Evolutionary conservation across 2,113 vertebrate species (phyloP).

Genomic region (Poecilia latipinna): DNA sequence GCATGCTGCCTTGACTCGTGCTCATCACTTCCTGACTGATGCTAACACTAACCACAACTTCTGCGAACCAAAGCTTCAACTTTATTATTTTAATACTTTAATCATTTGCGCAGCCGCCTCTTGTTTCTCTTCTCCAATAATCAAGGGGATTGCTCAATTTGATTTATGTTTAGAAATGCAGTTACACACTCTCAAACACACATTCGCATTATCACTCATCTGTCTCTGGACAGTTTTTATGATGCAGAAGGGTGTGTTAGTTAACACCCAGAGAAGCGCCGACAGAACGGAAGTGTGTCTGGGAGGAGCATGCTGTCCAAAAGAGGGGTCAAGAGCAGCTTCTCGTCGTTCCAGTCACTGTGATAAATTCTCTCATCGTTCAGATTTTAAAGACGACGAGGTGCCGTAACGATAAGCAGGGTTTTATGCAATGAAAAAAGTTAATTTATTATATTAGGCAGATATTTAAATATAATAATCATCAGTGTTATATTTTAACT

Average conservation of each 20-base stretch:
- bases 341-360: background rate
- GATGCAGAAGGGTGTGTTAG: conserved; percentile 44
- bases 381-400: background rate
- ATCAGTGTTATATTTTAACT: too few species aligned
- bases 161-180: background rate
- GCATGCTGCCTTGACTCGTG: background rate
- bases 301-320: conserved; percentile 4
- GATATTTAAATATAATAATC: too few species aligned
- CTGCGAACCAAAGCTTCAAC: background rate
- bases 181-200: conserved; percentile 1
- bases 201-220: background rate
- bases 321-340: background rate
- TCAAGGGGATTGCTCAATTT: background rate
- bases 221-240: conserved; percentile 21
- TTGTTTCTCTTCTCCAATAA: background rate
- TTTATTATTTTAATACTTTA: background rate
- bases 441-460: too few species aligned
- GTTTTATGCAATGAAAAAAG: too few species aligned
- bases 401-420: background rate
- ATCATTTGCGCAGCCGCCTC: background rate
- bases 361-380: background rate
- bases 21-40: conserved; percentile 6
- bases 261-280: conserved; percentile 41
- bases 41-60: background rate
- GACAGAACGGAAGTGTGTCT: conserved; percentile 46